Evolutionary conservation across 92 coral and sea anemone genomes (phyloP), one percentile per base, ranked within the genome.

Genomic region (Virgularia gustaviana): DNA sequence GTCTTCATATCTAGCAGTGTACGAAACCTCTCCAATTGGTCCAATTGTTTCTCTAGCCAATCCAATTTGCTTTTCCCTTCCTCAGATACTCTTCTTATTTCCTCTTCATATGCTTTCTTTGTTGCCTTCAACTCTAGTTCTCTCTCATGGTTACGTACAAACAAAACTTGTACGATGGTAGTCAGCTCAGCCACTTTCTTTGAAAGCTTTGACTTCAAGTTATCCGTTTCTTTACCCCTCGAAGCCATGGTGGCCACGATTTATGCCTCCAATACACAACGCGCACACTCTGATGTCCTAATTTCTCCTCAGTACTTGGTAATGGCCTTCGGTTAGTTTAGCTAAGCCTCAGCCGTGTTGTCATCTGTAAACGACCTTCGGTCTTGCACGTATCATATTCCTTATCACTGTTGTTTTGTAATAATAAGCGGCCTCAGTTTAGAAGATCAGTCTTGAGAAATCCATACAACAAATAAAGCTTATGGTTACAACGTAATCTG

Each of bases 1-100:
- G 64, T 83, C 72, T 87, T 94, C 65, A 94, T 72, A 47, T 89
- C 95, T 23, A 79, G 75, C 61, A 94, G 80, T 16, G 90, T 91
- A 35, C 88, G 89, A 56, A 72, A 78, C 77, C 90, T 90, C 64
- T 94, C 99, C 15, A 94, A 70, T 16, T 94, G 88, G 62, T 89
- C 87, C 34, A 94, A 73, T 59, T 94, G 99, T 13, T 96, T 96
- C 54, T 89, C 99, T 23, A 94, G 77, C 99, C 99, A 94, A 0
- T 82, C 56, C 27, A 94, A 71, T 68, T 84, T 94, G 12, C 95
- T 88, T 54, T 87, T 85, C 2, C 87, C 89, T 66, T 94, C 94
- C 24, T 85, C 89, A 11, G 77, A 80, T 31, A 94, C 78, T 28
- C 62, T 68, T 25, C 82, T 83, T 16, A 94, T 85, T 57, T 94